Percentiles rank a stretch among this genome's conserved stretches.
phyloP scores from a whole-genome alignment of 2,888 invertebrate genomes.

The Enoplolaimus lenunculus region DNA sequence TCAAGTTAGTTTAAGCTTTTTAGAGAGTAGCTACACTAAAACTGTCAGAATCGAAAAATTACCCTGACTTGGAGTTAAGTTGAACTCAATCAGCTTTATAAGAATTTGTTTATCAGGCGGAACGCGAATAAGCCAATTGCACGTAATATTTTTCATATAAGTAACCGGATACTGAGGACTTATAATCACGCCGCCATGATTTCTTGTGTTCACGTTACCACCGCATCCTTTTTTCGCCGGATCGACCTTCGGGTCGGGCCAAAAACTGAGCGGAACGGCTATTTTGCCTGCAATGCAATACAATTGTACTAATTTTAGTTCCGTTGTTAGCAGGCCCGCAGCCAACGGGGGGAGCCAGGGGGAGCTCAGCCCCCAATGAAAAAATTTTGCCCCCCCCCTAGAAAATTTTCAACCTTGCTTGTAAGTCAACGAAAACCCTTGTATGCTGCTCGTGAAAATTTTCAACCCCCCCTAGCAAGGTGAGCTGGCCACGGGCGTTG shows the following conservation, averaged over 20 bases:
- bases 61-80: slow-evolving; percentile 34
- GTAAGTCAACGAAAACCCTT: too few species aligned
- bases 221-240: slow-evolving; percentile 32
- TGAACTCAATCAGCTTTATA: slow-evolving; percentile 42
- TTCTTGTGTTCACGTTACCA: slow-evolving; percentile 29
- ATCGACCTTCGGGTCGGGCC: slow-evolving; percentile 26
- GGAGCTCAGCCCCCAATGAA: too few species aligned
- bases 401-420: too few species aligned
- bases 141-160: slow-evolving; percentile 42
- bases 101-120: slow-evolving; percentile 41
- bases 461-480: too few species aligned
- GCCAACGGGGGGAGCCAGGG: too few species aligned
- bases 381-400: too few species aligned
- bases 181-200: slow-evolving; percentile 41
- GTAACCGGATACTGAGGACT: slow-evolving; percentile 43
- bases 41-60: slow-evolving; percentile 1
- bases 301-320: not conserved
- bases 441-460: too few species aligned
- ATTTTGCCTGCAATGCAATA: slow-evolving; percentile 27
- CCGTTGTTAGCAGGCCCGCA: too few species aligned
- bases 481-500: too few species aligned
- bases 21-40: too few species aligned
- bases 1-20: too few species aligned
- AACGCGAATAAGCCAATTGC: slow-evolving; percentile 45
- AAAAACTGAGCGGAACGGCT: slow-evolving; percentile 28